Base-by-base conservation (phyloP, 2,113 vertebrate species). In the Actenoides hombroni region DNA sequence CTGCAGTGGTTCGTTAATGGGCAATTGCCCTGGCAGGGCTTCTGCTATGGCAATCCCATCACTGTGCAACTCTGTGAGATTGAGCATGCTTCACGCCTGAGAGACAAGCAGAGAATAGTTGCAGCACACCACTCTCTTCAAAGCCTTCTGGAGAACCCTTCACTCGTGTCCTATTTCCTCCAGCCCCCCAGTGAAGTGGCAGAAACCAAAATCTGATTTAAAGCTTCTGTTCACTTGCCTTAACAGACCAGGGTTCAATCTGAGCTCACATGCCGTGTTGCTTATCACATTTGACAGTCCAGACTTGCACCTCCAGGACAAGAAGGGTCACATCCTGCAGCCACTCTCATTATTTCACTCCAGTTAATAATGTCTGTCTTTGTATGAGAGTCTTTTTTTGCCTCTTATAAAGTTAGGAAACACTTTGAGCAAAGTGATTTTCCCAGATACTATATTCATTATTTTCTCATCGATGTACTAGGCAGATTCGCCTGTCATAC, bases 401-500 rank as follows among this genome's bases (percentile, higher is more conserved):
- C 71, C 44, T 25, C 64, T 76, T 25, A 0, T 3, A 73, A 92
- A 93, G 57, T 82, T 93, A 57, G 92, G 78, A 76, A 95, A 87
- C 33, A 69, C 49, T 69, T 86, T 87, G 83, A 96, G 28, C 81
- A 91, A 77, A 33, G 16, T 68, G 77, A 88, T 86, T 92, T 97
- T 90, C 71, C 82, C 94, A 78, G 95, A 64, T 94, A 90, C 65
- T 93, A 59, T 74, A 48, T 77, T 91, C 70, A 69, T 88, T 96
- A 53, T 71, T 96, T 91, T 92, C 80, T 89, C 82, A 85, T 97
- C 87, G 81, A 51, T 92, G 90, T 84, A 92, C 88, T 85, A 56
- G 88, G 92, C 90, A 96, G 94, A 97, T 96, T 97, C 74, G 92
- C 90, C 81, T 8, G 31, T 75, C 88, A 83, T 92, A 88, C 1